Base-by-base conservation (phyloP, 2,888 invertebrate genomes). In the Eupithecia vulgata region DNA sequence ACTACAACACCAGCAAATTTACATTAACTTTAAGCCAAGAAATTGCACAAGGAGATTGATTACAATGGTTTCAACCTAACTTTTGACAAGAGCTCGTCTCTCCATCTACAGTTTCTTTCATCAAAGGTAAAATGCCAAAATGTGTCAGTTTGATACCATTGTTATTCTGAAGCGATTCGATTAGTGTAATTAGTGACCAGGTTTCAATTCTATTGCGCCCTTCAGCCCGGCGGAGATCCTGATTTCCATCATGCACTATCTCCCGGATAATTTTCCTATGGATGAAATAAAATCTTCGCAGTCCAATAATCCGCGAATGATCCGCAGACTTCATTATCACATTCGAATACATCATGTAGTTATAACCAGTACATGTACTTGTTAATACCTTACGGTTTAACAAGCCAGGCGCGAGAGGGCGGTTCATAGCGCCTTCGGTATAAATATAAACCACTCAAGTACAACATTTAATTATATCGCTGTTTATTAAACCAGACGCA, bases 381-480 rank as follows among this genome's bases (percentile, higher is more conserved):
- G 92, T 93, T 93, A 91, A 90, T 91, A 88, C 89, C 85, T 85
- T 86, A 84, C 82, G 80, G 84, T 81, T 82, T 85, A 87, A 85
- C 88, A 82, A 88, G 87, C 83, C 84, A 85, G 86, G 90, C 89
- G 88, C 87, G 88, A 91, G 91, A 57, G 90, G 89, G 89, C 65
- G 81, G 84, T 83, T 80, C 85, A n/a, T 82, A 83, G 85, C 85
- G 84, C 87, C 86, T 87, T 82, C 80, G 82, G 78, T 90, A 93
- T 93, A 93, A 93, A 93, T 90, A 93, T 93, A 93, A 93, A 93
- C 94, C 91, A 93, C 90, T 92, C 93, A 86, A 85, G 84, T 88
- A 91, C 92, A 93, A 91, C 92, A 92, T 94, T 94, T 93, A 93
- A 94, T 94, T 94, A 94, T 91, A 94, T 91, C 91, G 87, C 89